A percentile compares a stretch with the other conserved stretches of the same genome.
phyloP scores from a whole-genome alignment of 2,797 vertebrate genomes.

The Falco berigora region DNA sequence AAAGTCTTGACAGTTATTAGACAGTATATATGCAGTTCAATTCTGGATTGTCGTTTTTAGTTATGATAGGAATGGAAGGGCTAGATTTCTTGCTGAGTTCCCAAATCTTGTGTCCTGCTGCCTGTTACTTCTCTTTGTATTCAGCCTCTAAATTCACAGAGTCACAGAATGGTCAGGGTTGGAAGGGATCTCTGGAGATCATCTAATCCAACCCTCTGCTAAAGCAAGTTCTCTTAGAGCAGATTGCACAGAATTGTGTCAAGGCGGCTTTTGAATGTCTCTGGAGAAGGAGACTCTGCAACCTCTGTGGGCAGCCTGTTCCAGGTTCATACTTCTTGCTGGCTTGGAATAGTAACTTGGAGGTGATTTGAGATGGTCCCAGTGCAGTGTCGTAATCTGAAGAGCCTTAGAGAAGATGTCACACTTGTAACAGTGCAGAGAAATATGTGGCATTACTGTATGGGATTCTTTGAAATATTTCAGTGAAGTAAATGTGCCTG shows the following conservation, averaged over 20 bases:
- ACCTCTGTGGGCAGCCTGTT: no score
- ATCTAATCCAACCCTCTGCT: no score
- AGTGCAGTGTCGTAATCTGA: background rate
- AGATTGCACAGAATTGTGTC: no score
- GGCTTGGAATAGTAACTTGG: background rate
- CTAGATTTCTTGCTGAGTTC: background rate
- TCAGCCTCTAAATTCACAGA: background rate
- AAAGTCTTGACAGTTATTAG: background rate
- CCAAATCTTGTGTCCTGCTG: background rate
- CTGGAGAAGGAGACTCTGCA: no score
- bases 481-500: background rate
- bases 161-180: no score
- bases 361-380: background rate
- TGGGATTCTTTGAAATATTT: background rate
- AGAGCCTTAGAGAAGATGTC: background rate
- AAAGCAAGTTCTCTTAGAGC: no score
- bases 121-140: background rate
- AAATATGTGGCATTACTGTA: background rate
- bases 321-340: background rate
- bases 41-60: background rate
- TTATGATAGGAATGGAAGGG: background rate
- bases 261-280: no score
- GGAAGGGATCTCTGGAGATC: no score
- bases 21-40: background rate
- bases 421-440: background rate